These are phyloP conservation scores for Pectinophora gossypiella DNA, from an alignment of 1,140 invertebrate species.

Conservation along the genomic window DNA sequence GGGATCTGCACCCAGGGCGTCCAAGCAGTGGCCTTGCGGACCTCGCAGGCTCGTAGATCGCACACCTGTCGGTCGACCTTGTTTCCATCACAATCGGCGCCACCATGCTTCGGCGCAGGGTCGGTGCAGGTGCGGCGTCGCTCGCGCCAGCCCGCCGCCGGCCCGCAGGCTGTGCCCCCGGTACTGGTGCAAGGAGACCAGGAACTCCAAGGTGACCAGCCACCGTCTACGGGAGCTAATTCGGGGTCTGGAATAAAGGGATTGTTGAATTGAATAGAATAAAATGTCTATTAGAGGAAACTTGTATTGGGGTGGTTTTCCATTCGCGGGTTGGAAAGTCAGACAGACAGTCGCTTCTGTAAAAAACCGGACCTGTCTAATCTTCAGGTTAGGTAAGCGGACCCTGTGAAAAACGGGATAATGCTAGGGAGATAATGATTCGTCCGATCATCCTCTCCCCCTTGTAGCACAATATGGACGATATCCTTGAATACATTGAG, in stretches of 20 bases:
- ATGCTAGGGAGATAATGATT: too few species aligned
- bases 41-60: slow-evolving; percentile 81
- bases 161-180: slow-evolving; percentile 69
- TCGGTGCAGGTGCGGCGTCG: slow-evolving; percentile 39
- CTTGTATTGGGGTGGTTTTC: too few species aligned
- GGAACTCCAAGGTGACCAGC: slow-evolving; percentile 84
- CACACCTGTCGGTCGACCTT: slow-evolving; percentile 80
- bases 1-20: slow-evolving; percentile 83
- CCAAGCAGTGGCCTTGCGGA: slow-evolving; percentile 82
- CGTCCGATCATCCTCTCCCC: too few species aligned
- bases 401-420: too few species aligned
- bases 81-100: slow-evolving; percentile 79
- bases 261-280: background rate
- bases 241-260: slow-evolving; percentile 55
- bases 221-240: slow-evolving; percentile 80
- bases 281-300: too few species aligned
- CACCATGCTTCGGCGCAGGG: slow-evolving; percentile 59
- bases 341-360: too few species aligned
- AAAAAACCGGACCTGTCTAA: too few species aligned
- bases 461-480: too few species aligned
- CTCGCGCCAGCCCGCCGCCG: slow-evolving; percentile 58
- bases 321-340: too few species aligned
- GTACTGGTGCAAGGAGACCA: slow-evolving; percentile 80
- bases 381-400: too few species aligned
- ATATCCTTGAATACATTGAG: too few species aligned